Evolutionary conservation across 2,888 invertebrate species (phyloP).

Genomic region (Drosophila pegasa): DNA sequence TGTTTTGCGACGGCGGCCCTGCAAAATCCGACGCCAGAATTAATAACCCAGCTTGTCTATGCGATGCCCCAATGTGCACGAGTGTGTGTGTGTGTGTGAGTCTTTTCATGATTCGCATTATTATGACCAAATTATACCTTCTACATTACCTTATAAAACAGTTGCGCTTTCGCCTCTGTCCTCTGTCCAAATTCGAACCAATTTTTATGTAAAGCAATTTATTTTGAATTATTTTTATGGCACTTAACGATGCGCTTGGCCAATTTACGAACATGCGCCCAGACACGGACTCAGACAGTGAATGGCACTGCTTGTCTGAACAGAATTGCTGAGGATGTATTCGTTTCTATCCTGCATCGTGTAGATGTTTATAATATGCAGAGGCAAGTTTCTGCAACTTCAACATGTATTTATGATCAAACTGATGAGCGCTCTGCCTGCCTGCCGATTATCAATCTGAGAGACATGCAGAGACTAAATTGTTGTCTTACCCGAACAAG

Average conservation of each 20-base stretch:
- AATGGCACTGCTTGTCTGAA: conserved; percentile 8
- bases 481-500: too few relatives aligned
- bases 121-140: conserved; percentile 84
- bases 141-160: conserved; percentile 73
- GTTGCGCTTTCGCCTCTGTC: conserved; percentile 48
- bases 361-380: not conserved
- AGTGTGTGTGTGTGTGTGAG: conserved; percentile 15
- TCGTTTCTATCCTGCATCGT: not conserved
- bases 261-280: conserved; percentile 39
- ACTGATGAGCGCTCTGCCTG: too few relatives aligned
- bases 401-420: too few relatives aligned
- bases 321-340: not conserved
- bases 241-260: conserved; percentile 80
- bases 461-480: too few relatives aligned
- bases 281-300: conserved; percentile 11
- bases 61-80: conserved; percentile 7
- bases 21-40: conserved; percentile 69
- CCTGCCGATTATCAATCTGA: too few relatives aligned
- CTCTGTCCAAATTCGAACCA: conserved; percentile 50
- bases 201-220: conserved; percentile 85
- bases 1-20: conserved; percentile 43
- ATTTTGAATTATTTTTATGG: conserved; percentile 85
- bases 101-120: conserved; percentile 84
- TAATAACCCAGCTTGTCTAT: conserved; percentile 73
- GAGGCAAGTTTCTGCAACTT: not conserved